phyloP scores from a whole-genome alignment of 2,113 vertebrate species.

The Takifugu bimaculatus region DNA sequence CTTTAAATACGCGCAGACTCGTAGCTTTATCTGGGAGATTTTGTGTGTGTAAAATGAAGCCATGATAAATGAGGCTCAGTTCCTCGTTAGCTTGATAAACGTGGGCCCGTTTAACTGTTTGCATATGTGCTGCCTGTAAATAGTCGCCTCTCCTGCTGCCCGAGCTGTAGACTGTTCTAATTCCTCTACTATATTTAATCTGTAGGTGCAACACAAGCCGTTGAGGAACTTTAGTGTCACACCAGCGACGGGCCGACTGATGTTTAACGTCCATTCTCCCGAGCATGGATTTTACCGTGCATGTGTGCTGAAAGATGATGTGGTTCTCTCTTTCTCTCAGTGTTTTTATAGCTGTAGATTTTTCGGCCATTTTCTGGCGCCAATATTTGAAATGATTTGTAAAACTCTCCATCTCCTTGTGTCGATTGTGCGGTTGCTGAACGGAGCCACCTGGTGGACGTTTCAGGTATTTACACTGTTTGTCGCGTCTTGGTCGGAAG shows the following conservation, averaged over 20 bases:
- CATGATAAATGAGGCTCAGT: background rate
- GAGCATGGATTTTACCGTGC: slow-evolving; percentile 46
- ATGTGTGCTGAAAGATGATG: slow-evolving; percentile 37
- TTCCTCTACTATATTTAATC: slow-evolving; percentile 12
- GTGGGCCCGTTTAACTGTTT: no score
- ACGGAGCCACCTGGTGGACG: slow-evolving; percentile 46
- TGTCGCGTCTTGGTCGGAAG: slow-evolving; percentile 24
- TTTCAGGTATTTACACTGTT: slow-evolving; percentile 46
- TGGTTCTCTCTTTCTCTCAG: slow-evolving; percentile 10
- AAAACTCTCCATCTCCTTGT: slow-evolving; percentile 32
- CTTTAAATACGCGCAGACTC: background rate
- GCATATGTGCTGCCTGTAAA: no score
- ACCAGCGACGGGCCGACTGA: slow-evolving; percentile 30
- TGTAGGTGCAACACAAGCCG: slow-evolving; percentile 1
- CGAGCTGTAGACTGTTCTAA: slow-evolving; percentile 27
- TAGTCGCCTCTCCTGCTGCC: background rate
- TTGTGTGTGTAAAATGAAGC: background rate
- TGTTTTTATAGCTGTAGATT: slow-evolving; percentile 21
- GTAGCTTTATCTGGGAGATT: background rate
- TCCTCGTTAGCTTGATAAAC: background rate
- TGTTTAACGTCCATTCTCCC: slow-evolving; percentile 15
- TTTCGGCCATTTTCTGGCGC: slow-evolving; percentile 22
- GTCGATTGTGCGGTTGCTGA: slow-evolving; percentile 29
- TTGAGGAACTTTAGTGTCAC: slow-evolving; percentile 10
- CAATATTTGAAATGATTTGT: slow-evolving; percentile 12